phyloP scores from a whole-genome alignment of 2,113 vertebrate species.

The Epinephelus cyanopodus region DNA sequence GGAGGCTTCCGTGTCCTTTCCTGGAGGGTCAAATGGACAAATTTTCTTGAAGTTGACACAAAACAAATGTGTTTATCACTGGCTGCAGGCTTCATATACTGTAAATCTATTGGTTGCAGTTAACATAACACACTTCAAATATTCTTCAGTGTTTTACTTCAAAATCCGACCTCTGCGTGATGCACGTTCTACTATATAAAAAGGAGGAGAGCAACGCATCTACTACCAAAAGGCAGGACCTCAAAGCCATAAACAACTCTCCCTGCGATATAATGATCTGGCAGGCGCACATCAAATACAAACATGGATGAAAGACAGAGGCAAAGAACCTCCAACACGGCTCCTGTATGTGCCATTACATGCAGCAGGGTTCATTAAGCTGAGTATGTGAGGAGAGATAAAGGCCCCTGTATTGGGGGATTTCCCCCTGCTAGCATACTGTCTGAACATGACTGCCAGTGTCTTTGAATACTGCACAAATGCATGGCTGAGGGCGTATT shows the following conservation, averaged over 20 bases:
- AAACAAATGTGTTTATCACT: constrained; percentile 24
- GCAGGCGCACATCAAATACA: constrained; percentile 75
- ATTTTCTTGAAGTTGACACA: neutral
- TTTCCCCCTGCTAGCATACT: constrained; percentile 80
- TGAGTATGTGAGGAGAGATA: constrained; percentile 74
- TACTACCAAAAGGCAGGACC: constrained; percentile 29
- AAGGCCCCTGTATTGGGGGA: constrained; percentile 76
- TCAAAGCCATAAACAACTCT: constrained; percentile 73
- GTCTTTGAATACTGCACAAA: constrained; percentile 81
- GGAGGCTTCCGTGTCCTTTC: neutral
- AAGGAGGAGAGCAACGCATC: constrained; percentile 30
- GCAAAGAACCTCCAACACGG: constrained; percentile 67
- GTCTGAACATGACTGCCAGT: constrained; percentile 84
- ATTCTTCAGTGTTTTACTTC: neutral
- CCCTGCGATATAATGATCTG: constrained; percentile 65
- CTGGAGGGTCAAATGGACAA: neutral
- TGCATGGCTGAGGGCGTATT: constrained; percentile 81
- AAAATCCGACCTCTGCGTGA: constrained; percentile 14
- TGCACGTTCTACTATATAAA: constrained; percentile 6
- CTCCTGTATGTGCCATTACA: constrained; percentile 81
- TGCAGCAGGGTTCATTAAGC: constrained; percentile 78
- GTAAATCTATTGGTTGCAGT: constrained; percentile 5
- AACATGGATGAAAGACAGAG: constrained; percentile 74
- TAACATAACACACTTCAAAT: constrained; percentile 15
- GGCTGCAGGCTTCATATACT: neutral